Evolutionary conservation across 2,113 vertebrate genomes (phyloP), one percentile per base, ranked within the genome.

Genomic region (Danionella cerebrum): DNA sequence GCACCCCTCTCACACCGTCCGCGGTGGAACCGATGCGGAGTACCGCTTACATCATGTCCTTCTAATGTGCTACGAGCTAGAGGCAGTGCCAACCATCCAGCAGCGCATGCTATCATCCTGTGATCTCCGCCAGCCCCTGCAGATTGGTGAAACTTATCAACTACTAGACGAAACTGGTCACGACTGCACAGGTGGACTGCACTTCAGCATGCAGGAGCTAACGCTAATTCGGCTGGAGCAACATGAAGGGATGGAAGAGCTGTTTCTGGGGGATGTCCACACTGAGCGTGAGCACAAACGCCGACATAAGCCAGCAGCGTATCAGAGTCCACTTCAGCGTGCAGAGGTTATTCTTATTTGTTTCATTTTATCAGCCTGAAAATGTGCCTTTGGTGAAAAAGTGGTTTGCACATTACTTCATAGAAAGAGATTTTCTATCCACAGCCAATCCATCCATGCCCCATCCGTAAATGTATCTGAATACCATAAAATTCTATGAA

Each of bases 241-340:
- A 82, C 95, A 92, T 81, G 81, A 90, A 64, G 95, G 95, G 69
- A 91, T 93, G 50, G 94, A 97, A 80, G 95, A 98, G 83, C 88
- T 98, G 0, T 98, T 97, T 75, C 88, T 98, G 0, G 96, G 96
- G 0, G 96, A 97, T 77, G 90, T 98, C 71, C 93, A 98, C 76
- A 98, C 95, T 0, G 93, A 97, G 5, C 81, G 86, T 3, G 69
- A 24, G 27, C 50, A 33, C 25, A 53, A 29, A 29, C 18, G 51
- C 5, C 51, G 11, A 1, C 51, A 86, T 12, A 94, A 93, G 48
- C 95, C 96, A 0, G 92, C 95, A 39, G 96, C 94, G 71, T 98
- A 98, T 81, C 96, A 98, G 53, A 88, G 87, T 0, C 90, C 95
- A 3, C 88, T 98, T 77, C 94, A 96, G 65, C 96, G 93, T 3